Conservation (phyloP, 2,797 vertebrate genomes). For the Zenarchopterus dispar region DNA sequence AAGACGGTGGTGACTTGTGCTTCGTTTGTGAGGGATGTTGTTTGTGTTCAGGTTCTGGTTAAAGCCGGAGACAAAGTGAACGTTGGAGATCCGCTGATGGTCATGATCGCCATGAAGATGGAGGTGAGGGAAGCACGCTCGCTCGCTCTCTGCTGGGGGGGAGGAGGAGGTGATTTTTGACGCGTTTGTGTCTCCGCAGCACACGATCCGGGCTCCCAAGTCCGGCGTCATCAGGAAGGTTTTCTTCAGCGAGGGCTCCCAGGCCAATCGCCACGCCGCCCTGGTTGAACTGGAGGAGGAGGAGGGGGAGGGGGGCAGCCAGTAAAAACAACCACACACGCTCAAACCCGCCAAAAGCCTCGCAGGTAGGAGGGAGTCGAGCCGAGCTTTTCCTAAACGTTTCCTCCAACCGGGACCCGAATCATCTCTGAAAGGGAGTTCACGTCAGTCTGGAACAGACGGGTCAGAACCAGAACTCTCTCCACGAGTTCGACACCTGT, state of each 20-base stretch:
- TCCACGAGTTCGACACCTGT: neutral
- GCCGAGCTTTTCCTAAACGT: neutral
- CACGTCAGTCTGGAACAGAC: conserved; percentile 17
- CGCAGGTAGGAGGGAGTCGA: neutral
- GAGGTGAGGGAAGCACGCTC: conserved; percentile 83
- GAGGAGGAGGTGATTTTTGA: neutral
- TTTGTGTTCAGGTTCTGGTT: conserved; percentile 89
- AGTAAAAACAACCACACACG: conserved; percentile 34
- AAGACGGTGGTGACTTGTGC: neutral
- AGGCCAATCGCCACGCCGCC: conserved; percentile 88
- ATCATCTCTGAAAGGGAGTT: conserved; percentile 9
- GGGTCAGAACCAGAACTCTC: no score
- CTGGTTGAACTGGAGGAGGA: conserved; percentile 88
- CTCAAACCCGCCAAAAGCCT: neutral
- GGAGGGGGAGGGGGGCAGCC: conserved; percentile 29
- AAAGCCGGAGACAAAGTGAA: conserved; percentile 91
- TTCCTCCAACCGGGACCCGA: conserved; percentile 1
- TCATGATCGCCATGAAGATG: conserved; percentile 99
- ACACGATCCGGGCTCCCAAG: conserved; percentile 91
- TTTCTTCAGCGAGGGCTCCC: conserved; percentile 90
- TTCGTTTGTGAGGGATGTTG: neutral
- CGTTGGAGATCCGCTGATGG: conserved; percentile 90
- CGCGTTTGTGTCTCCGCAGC: conserved; percentile 75
- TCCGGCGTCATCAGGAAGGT: conserved; percentile 91
- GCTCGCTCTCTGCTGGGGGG: neutral